Evolutionary conservation across 2,888 invertebrate species (phyloP).

Genomic region (Urechis unicinctus): DNA sequence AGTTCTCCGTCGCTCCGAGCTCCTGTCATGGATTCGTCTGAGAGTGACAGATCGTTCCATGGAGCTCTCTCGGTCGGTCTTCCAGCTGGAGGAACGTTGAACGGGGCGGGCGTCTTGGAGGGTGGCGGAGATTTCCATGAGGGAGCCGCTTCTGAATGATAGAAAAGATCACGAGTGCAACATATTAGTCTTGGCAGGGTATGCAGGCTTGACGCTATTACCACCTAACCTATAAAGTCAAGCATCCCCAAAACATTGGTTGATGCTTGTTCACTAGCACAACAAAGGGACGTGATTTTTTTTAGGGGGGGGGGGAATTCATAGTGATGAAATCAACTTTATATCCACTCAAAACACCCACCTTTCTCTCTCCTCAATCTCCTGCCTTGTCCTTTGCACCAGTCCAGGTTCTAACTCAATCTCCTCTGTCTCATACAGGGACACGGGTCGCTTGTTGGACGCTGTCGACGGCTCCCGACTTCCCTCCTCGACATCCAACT

Average conservation of each 20-base stretch:
- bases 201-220: too few relatives aligned
- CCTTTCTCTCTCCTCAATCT: constrained; percentile 59
- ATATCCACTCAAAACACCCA: constrained; percentile 8
- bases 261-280: too few relatives aligned
- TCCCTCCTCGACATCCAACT: background rate
- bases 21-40: constrained; percentile 22
- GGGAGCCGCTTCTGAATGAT: constrained; percentile 7
- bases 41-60: too few relatives aligned
- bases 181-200: too few relatives aligned
- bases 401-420: constrained; percentile 65
- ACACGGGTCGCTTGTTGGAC: background rate
- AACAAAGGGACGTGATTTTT: too few relatives aligned
- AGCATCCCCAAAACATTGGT: too few relatives aligned
- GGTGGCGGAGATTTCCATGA: background rate
- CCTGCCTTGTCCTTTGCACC: constrained; percentile 59
- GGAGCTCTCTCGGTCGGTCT: constrained; percentile 25
- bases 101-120: constrained; percentile 23
- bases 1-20: constrained; percentile 33
- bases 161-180: background rate
- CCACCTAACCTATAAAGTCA: too few relatives aligned
- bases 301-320: too few relatives aligned
- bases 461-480: background rate
- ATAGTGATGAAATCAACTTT: too few relatives aligned
- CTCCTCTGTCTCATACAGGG: constrained; percentile 51
- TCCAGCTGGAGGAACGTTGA: constrained; percentile 38